Base-by-base conservation (phyloP, 1,140 invertebrate species). In the Bombus haemorrhoidalis region DNA sequence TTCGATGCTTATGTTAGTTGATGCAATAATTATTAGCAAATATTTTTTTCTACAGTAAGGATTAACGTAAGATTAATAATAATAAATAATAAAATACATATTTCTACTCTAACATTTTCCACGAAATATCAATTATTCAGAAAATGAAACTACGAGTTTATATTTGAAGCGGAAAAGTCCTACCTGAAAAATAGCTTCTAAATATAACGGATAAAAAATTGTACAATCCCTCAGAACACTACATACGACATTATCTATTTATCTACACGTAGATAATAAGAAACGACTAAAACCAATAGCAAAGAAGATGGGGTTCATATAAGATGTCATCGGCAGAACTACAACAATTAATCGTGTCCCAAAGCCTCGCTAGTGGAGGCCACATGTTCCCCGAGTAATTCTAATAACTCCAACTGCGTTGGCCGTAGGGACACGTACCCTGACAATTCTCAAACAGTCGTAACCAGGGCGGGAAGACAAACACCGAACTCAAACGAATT, bases 401-500 rank as follows among this genome's bases (percentile, higher is more conserved):
- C 76, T 69, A 72, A 84, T 84, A 78, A 41, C 66, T 41, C 28
- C 13, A 13, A 5, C 53, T 39, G 41, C 39, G n/a, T 25, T 13
- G 34, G 53, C 57, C 34, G 34, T 15, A 18, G 76, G 28, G 32
- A 80, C 83, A 79, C 64, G 53, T 75, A 83, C 43, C 12, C 72
- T 53, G 72, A 68, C 81, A 77, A 68, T 83, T 37, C 62, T 77
- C 73, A 69, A 85, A 76, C 76, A 80, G 28, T 15, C 37, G 37
- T 25, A 18, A 32, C 32, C 66, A 76, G 15, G 18, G 69, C 62
- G 79, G 37, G 64, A 85, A 68, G 57, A 57, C 62, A 85, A 85
- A 74, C 77, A 81, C 15, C 1, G 22, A 85, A 81, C 84, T 73
- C 69, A 69, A 85, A 66, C 84, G 78, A 85, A 57, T 85, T 57